phyloP scores from a whole-genome alignment of 2,113 vertebrate species.

The Melanotaenia duboulayi region DNA sequence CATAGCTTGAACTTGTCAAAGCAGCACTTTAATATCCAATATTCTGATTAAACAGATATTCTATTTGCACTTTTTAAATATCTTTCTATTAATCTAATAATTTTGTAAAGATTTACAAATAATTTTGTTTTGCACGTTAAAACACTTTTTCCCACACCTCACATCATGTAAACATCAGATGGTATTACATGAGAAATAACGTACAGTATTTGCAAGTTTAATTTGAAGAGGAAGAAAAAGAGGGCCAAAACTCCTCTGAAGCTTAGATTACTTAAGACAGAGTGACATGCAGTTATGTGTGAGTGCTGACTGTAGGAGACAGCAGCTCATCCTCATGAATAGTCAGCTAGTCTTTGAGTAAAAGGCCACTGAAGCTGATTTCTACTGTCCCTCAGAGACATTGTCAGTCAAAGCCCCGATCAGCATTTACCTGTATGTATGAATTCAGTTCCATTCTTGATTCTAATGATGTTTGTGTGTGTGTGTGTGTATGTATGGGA shows the following conservation, averaged over 20 bases:
- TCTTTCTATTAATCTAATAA: too few relatives aligned
- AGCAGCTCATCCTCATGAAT: constrained; percentile 22
- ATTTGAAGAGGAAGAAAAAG: too few relatives aligned
- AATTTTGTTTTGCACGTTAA: too few relatives aligned
- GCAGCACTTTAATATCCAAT: not conserved
- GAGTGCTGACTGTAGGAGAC: not conserved
- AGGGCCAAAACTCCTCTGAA: not conserved
- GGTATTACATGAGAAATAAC: not conserved
- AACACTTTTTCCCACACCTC: too few relatives aligned
- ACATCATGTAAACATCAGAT: not conserved
- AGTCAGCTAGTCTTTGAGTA: not conserved
- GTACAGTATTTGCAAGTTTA: too few relatives aligned
- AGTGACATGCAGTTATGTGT: constrained; percentile 8
- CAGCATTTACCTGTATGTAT: constrained; percentile 35
- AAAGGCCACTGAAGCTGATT: constrained; percentile 1
- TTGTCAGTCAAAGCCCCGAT: constrained; percentile 36
- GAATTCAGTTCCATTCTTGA: constrained; percentile 42
- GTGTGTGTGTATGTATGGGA: too few relatives aligned
- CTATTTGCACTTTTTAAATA: too few relatives aligned
- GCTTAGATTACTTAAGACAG: constrained; percentile 20
- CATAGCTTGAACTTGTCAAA: not conserved
- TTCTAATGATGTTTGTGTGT: constrained; percentile 42
- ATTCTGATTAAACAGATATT: not conserved
- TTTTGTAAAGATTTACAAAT: too few relatives aligned
- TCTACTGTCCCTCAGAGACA: constrained; percentile 3